Percentiles rank a stretch among this genome's conserved stretches.
Evolutionary conservation across 1,140 invertebrate genomes (phyloP).

Genomic region (Galleria mellonella): DNA sequence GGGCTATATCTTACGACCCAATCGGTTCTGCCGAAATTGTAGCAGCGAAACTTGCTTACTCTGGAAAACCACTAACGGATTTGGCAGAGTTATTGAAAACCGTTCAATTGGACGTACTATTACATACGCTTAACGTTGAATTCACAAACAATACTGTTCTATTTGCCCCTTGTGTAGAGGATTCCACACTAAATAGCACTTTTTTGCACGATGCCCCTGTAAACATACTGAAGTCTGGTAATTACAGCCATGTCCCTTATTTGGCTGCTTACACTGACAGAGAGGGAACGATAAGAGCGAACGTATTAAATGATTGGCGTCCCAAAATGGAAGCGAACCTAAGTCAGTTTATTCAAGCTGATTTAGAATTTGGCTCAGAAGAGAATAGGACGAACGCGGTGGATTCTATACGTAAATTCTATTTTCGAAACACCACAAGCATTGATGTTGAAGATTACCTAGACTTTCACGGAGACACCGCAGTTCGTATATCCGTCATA

Average conservation of each 20-base stretch:
- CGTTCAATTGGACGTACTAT: constrained; percentile 30
- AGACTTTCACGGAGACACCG: constrained; percentile 50
- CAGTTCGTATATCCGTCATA: constrained; percentile 36
- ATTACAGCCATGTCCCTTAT: constrained; percentile 48
- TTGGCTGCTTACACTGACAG: constrained; percentile 44
- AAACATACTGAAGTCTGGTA: constrained; percentile 39
- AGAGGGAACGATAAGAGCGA: constrained; percentile 51
- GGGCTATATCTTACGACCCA: constrained; percentile 78
- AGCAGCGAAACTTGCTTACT: constrained; percentile 37
- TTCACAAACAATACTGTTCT: constrained; percentile 46
- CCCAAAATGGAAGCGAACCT: constrained; percentile 46
- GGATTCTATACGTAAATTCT: constrained; percentile 36
- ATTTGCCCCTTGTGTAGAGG: constrained; percentile 57
- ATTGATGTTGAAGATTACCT: constrained; percentile 56
- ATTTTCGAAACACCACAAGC: constrained; percentile 34
- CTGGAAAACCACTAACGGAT: constrained; percentile 21
- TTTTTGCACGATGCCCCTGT: constrained; percentile 44
- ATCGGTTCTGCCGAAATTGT: constrained; percentile 51
- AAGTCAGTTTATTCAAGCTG: constrained; percentile 39
- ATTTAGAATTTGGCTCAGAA: constrained; percentile 29
- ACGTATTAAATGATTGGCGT: constrained; percentile 38
- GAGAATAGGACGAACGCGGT: constrained; percentile 23
- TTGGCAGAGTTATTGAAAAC: constrained; percentile 29
- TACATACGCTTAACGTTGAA: constrained; percentile 20
- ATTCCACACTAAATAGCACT: constrained; percentile 28